These are phyloP conservation scores for Fragum fragum DNA, from an alignment of 2,888 invertebrate species.

Conservation along the genomic window DNA sequence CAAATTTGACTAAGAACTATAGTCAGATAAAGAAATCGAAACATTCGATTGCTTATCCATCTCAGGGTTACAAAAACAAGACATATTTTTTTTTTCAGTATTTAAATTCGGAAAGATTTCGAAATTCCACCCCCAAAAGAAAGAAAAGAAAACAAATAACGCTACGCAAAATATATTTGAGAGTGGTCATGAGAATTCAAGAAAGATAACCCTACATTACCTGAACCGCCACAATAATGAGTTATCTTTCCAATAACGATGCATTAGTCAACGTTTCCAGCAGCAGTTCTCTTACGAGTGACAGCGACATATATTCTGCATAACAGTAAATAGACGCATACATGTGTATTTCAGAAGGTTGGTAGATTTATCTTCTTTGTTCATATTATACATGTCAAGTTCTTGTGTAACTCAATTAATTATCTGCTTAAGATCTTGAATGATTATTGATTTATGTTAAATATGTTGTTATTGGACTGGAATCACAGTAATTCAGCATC, in stretches of 20 bases:
- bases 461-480: background rate
- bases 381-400: background rate
- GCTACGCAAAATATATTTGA: too few species aligned
- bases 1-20: too few species aligned
- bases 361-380: background rate
- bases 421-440: background rate
- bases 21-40: too few species aligned
- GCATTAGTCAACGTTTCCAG: constrained; percentile 9
- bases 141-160: too few species aligned
- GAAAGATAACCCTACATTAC: background rate
- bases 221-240: background rate
- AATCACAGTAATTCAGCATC: background rate
- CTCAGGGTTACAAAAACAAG: too few species aligned
- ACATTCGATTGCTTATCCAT: too few species aligned
- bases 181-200: too few species aligned
- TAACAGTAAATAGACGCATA: constrained; percentile 2
- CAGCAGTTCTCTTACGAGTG: background rate
- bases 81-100: too few species aligned
- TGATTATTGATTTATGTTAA: background rate
- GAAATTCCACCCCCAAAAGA: too few species aligned
- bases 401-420: background rate
- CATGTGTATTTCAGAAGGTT: background rate
- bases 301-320: background rate
- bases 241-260: constrained; percentile 6
- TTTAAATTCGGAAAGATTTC: too few species aligned